Evolutionary conservation across 1,140 invertebrate species (phyloP), one percentile per base, ranked within the genome.

Genomic region (Zophobas morio): DNA sequence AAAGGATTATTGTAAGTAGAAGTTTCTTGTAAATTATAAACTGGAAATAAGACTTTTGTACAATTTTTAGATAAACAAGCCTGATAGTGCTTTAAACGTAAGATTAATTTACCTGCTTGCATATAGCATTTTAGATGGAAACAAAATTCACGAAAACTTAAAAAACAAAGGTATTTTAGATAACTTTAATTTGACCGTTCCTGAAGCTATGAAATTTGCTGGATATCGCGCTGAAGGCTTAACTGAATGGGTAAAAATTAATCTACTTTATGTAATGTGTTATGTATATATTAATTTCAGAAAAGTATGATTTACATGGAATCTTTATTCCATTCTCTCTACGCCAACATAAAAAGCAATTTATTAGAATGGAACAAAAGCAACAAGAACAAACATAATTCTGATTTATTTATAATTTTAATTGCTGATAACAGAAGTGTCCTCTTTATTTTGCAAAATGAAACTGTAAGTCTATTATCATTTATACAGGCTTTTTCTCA

Each of bases 181-280:
- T 63, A 78, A 85, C 63, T 63, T 83, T 2, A 86, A 85, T 81
- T 75, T 86, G 42, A 85, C 84, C 34, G 81, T 86, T 8, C 85
- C 85, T 5, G 84, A 86, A 79, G 84, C 84, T 1, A 79, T 86
- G 20, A 79, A 81, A 54, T 83, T 75, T 75, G 82, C 82, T 6
- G 82, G 81, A 66, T 56, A 79, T n/a, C 74, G 80, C 49, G 70
- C 75, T 2, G 47, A 20, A 5, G 79, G 81, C 42, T 79, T 85
- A 36, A 80, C 73, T 8, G 85, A 86, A 81, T 86, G 85, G 85
- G 85, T 85, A 80, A 79, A 36, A 33, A 20, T 20, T 0, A 20
- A 20, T 20, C 20, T 0, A 20, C 0, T 20, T 20, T 20, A 20
- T 20, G 20, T 20, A 20, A 20, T 20, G 20, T 20, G 0, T 20